A percentile compares a stretch with the other conserved stretches of the same genome.
Conservation (phyloP, 2,797 vertebrate species). For the Oryzias dopingdopingensis region DNA sequence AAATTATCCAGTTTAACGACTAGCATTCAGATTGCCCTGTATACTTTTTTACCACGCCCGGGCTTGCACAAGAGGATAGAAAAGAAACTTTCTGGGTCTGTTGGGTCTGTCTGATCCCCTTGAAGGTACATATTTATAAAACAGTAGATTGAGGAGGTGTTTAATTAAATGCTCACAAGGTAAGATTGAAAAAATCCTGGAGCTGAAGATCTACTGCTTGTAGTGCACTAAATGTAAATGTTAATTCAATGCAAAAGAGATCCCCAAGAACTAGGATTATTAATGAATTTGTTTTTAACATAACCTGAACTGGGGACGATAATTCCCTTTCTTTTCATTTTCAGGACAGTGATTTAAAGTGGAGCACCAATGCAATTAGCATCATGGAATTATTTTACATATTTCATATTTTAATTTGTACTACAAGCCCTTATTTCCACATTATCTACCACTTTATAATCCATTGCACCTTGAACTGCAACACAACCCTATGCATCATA, state of each 20-base stretch:
- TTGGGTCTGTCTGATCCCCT: no score
- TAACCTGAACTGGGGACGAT: neutral
- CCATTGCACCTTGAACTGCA: neutral
- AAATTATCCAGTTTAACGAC: constrained; percentile 69
- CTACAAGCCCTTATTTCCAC: neutral
- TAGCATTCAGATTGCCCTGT: constrained; percentile 48
- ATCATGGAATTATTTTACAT: neutral
- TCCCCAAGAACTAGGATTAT: neutral
- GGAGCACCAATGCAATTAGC: neutral
- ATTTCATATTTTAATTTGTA: neutral
- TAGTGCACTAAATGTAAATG: no score
- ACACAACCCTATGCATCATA: neutral
- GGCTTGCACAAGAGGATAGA: constrained; percentile 29
- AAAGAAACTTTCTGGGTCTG: constrained; percentile 1
- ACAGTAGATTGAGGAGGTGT: no score
- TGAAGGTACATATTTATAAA: no score
- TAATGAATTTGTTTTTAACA: constrained; percentile 1
- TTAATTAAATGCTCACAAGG: neutral
- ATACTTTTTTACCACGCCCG: constrained; percentile 26
- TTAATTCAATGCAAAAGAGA: neutral
- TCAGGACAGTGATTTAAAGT: neutral
- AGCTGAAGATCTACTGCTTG: no score
- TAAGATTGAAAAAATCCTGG: neutral
- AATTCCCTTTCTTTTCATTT: neutral
- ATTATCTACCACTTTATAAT: neutral